These are phyloP conservation scores for Sandelia bainsii DNA, from an alignment of 2,797 vertebrate genomes.

Conservation along the genomic window DNA sequence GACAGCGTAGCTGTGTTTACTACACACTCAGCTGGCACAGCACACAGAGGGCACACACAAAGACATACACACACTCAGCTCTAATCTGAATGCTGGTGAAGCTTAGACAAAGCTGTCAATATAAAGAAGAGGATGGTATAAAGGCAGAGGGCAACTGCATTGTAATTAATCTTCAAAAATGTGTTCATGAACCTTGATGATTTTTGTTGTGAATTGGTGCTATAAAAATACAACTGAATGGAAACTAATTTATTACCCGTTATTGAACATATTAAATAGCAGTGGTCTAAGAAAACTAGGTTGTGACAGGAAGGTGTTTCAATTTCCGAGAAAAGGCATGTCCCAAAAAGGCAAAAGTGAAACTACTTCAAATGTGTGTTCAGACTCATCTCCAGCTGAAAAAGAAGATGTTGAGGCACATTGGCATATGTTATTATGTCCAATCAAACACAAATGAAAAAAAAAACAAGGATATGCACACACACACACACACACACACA, in stretches of 20 bases:
- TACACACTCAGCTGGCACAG: constrained; percentile 58
- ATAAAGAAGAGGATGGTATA: constrained; percentile 9
- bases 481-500: not conserved
- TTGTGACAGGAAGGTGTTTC: too few relatives aligned
- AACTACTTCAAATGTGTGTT: not conserved
- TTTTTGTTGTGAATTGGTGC: too few relatives aligned
- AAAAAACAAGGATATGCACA: not conserved
- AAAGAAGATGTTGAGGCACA: not conserved
- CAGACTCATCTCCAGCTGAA: not conserved
- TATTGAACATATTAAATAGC: too few relatives aligned
- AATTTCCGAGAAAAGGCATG: too few relatives aligned
- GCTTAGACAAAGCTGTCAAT: constrained; percentile 27
- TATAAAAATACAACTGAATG: too few relatives aligned
- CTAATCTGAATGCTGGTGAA: constrained; percentile 34
- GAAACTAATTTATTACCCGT: too few relatives aligned
- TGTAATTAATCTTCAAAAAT: not conserved
- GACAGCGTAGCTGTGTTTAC: constrained; percentile 62
- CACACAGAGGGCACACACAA: constrained; percentile 19
- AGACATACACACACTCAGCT: constrained; percentile 27
- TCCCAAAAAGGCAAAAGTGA: too few relatives aligned
- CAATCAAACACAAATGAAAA: not conserved
- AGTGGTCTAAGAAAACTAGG: too few relatives aligned
- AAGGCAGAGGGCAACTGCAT: not conserved
- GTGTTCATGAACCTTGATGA: not conserved
- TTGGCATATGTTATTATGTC: not conserved